Conservation (phyloP, 2,113 vertebrate species). For the Struthidea cinerea region DNA sequence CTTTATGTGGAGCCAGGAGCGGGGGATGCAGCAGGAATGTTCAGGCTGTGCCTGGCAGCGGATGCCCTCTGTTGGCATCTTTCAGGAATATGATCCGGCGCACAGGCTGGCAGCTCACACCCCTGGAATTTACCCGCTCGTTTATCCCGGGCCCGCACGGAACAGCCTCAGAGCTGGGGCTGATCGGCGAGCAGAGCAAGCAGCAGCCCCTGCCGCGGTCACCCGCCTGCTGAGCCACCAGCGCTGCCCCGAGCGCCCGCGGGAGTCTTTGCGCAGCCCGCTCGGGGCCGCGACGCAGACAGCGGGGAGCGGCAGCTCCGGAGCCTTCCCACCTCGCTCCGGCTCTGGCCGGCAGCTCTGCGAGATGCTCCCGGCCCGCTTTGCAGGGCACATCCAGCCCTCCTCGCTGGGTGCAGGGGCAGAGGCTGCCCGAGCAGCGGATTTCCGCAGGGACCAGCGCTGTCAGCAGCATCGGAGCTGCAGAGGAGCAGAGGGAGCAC, state of each 20-base stretch:
- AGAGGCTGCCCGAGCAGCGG: background rate
- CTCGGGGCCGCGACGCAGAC: background rate
- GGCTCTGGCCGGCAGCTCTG: background rate
- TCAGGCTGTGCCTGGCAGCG: conserved; percentile 8
- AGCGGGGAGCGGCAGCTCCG: background rate
- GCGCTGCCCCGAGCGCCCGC: rapidly evolving
- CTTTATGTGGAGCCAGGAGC: background rate
- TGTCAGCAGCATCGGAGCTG: background rate
- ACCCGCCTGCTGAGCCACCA: rapidly evolving
- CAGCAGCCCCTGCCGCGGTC: background rate
- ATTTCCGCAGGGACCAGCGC: background rate
- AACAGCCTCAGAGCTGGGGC: background rate
- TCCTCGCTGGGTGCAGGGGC: rapidly evolving
- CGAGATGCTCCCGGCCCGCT: background rate
- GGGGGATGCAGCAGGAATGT: background rate
- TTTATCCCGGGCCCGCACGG: rapidly evolving
- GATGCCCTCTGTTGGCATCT: conserved; percentile 79
- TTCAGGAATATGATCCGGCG: conserved; percentile 50
- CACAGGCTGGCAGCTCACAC: background rate
- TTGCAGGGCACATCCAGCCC: rapidly evolving
- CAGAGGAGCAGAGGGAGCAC: background rate
- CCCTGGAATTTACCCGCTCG: rapidly evolving
- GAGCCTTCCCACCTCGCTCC: background rate
- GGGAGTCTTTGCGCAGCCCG: background rate
- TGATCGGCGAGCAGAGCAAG: background rate